Evolutionary conservation across 2,888 invertebrate genomes (phyloP).

Genomic region (Microplitis manilae): DNA sequence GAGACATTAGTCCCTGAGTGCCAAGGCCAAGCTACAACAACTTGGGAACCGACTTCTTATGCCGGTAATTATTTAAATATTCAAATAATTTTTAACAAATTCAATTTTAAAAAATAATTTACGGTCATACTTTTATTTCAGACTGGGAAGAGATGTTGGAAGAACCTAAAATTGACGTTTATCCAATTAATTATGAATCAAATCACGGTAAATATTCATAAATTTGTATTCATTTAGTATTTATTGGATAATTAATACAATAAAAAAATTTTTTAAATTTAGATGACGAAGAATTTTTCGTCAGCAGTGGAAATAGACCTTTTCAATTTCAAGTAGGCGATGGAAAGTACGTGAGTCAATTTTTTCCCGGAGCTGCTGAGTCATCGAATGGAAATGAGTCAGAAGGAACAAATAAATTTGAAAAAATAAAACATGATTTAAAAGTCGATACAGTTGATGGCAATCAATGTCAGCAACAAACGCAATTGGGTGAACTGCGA

Average conservation of each 20-base stretch:
- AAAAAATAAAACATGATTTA: conserved; percentile 38
- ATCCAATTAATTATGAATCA: conserved; percentile 66
- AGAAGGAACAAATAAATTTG: conserved; percentile 44
- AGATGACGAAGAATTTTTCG: conserved; percentile 81
- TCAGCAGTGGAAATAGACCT: conserved; percentile 82
- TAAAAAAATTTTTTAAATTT: conserved; percentile 37
- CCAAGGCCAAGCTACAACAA: conserved; percentile 58
- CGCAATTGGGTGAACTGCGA: conserved; percentile 78
- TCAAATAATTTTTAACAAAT: conserved; percentile 10
- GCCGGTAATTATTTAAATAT: conserved; percentile 61
- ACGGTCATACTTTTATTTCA: too few species aligned
- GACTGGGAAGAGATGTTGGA: conserved; percentile 70
- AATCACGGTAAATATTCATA: conserved; percentile 52
- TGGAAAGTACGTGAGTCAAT: conserved; percentile 77
- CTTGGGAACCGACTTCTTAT: conserved; percentile 56
- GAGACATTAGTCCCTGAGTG: conserved; percentile 74
- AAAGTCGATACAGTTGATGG: conserved; percentile 25
- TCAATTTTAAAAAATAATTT: background rate
- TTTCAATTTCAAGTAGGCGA: conserved; percentile 75
- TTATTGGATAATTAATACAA: conserved; percentile 12
- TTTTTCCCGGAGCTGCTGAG: conserved; percentile 78
- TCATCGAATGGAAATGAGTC: conserved; percentile 38
- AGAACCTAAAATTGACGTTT: conserved; percentile 65
- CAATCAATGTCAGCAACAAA: conserved; percentile 20
- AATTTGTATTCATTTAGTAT: conserved; percentile 5